Base-by-base conservation (phyloP, 2,797 vertebrate species). In the Lateolabrax maculatus region DNA sequence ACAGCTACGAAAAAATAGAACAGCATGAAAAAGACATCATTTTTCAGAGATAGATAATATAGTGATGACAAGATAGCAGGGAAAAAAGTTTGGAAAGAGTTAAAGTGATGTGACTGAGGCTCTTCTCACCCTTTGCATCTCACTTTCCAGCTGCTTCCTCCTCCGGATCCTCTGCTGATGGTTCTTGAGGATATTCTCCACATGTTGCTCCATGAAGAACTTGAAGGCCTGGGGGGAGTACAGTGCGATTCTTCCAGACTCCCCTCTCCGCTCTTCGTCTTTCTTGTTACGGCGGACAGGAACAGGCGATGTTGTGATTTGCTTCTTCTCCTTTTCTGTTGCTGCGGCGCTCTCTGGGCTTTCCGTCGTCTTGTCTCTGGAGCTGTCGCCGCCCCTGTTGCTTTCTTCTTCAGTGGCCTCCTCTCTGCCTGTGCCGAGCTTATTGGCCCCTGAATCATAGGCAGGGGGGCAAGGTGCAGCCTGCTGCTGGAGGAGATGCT, bases 131-230 rank as follows among this genome's bases (percentile, higher is more conserved):
- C 98, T 93, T 87, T 98, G 97, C 98, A 99, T 99, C 94, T 99
- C 98, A 23, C 96, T 97, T 90, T 99, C 98, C 77, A 99, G 95
- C 75, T 99, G 98, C 79, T 99, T 99, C 88, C 97, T 98, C 88
- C 98, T 95, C 52, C 97, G 95, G 34, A 97, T 95, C 70, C 98
- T 95, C 87, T 96, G 96, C 86, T 99, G 98, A 79, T 99, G 97
- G 83, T 98, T 99, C 91, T 99, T 99, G 0, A 99, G 95, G 84
- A 99, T 96, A 80, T 99, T 99, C 93, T 99, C 98, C 78, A 99
- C 98, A 0, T 99, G 98, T 51, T 99, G 98, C 80, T 99, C 98
- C 98, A 99, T 99, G 77, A 98, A 99, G 92, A 99, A 99, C 90
- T 99, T 99, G 88, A 99, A 99, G 29, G 98, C 98, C 89, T 99